Percentiles rank a stretch among this genome's conserved stretches.
These are phyloP conservation scores for Streptopelia turtur DNA, from an alignment of 2,797 vertebrate genomes.

Conservation along the genomic window DNA sequence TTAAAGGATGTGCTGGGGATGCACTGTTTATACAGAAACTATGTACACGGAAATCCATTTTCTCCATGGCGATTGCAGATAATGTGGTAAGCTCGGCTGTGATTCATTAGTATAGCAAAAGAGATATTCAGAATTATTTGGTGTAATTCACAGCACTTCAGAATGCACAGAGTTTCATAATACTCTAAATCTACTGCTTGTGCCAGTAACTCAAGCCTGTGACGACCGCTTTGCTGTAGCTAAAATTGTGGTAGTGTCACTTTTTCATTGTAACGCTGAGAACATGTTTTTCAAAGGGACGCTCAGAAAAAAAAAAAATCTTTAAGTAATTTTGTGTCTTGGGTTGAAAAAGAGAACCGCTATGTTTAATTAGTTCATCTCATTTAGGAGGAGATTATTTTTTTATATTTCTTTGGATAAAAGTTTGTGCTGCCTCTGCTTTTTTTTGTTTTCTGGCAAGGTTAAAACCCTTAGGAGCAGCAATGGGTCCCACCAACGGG, in stretches of 20 bases:
- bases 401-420: not conserved
- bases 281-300: not conserved
- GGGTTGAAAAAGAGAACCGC: not conserved
- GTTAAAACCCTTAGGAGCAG: not conserved
- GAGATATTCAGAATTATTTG: constrained; percentile 70
- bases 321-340: not conserved
- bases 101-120: constrained; percentile 74
- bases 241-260: not conserved
- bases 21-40: constrained; percentile 29
- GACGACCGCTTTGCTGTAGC: constrained; percentile 26
- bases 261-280: not conserved
- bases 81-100: constrained; percentile 50
- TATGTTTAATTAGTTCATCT: not conserved
- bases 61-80: constrained; percentile 60
- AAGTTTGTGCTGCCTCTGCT: not conserved
- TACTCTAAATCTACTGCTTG: constrained; percentile 64
- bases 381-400: not conserved
- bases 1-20: constrained; percentile 35
- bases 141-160: constrained; percentile 74
- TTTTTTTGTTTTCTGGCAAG: not conserved
- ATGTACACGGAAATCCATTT: constrained; percentile 41
- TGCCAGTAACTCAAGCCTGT: constrained; percentile 42
- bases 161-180: constrained; percentile 72
- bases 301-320: not conserved
- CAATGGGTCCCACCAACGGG: not conserved